Evolutionary conservation across 2,797 vertebrate genomes (phyloP), one percentile per base, ranked within the genome.

Genomic region (Crocidura indochinensis): DNA sequence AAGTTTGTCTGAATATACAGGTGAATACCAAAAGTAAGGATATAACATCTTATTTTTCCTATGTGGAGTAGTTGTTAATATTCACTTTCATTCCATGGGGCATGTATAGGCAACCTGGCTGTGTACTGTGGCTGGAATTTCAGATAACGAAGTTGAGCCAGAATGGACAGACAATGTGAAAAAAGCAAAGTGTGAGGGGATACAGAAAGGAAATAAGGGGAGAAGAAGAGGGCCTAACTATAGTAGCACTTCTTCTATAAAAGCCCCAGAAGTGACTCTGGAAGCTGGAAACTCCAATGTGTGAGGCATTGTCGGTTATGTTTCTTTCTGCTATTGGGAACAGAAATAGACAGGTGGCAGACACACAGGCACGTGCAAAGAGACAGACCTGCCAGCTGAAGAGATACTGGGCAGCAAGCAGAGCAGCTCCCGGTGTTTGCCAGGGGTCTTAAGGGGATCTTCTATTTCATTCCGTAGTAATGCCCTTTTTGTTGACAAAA

Each of bases 401-500:
- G 86, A 93, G 67, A 93, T 60, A 68, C 1, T 0, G 88, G 91
- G 91, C 51, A 10, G 90, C 94, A 12, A 27, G 6, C 11, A 94
- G 83, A 94, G 95, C 80, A 92, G 91, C 95, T 90, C 93, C 92
- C 0, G 8, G 93, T 97, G 97, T 98, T 98, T 97, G 97, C 98
- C 92, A 96, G 96, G 97, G 97, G 97, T 97, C 96, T 97, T 97
- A 97, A 94, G 96, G 97, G 96, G 96, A 98, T 97, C 96, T 98
- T 97, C 97, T 96, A 95, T 98, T 98, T 98, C 98, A 98, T 98
- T 98, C 95, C 82, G 95, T 98, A 96, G 97, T 96, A 97, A 98
- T 98, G 98, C 98, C 98, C 98, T 98, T 98, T 98, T 97, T 99
- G 98, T 99, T 99, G 98, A 99, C 99, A 98, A 98, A 98, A 98